Percentiles rank a stretch among this genome's conserved stretches.
Conservation (phyloP, 1,140 invertebrate genomes). For the Zaprionus tsacasi region DNA sequence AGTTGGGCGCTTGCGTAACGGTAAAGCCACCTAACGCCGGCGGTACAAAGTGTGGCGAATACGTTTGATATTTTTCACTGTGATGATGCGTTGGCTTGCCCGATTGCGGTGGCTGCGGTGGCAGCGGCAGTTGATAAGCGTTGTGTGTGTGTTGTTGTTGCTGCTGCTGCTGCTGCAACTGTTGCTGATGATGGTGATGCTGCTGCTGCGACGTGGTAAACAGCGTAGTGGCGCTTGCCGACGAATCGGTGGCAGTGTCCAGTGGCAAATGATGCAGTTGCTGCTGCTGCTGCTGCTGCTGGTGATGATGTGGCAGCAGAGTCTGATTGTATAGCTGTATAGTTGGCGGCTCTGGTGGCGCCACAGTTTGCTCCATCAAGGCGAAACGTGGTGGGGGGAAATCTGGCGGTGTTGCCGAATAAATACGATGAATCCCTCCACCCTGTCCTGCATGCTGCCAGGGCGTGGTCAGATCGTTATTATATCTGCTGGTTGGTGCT, state of each 20-base stretch:
- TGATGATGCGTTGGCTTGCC: conserved; percentile 31
- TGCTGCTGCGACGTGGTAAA: conserved; percentile 64
- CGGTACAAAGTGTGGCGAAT: conserved; percentile 65
- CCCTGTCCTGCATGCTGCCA: conserved; percentile 59
- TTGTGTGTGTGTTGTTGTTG: conserved; percentile 37
- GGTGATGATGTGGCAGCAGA: conserved; percentile 41
- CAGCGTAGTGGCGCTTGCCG: conserved; percentile 36
- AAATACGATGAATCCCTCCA: conserved; percentile 53
- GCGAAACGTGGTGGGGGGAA: conserved; percentile 72
- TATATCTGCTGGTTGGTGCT: conserved; percentile 29
- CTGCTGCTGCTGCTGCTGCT: conserved; percentile 33
- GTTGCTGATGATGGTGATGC: conserved; percentile 62
- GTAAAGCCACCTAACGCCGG: conserved; percentile 42
- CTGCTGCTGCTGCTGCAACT: conserved; percentile 53
- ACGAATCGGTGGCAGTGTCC: conserved; percentile 39
- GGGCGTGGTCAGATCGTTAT: conserved; percentile 53
- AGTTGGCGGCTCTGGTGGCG: conserved; percentile 68
- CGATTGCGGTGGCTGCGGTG: conserved; percentile 25
- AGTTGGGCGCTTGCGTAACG: conserved; percentile 28
- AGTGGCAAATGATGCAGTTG: conserved; percentile 22
- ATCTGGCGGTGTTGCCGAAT: conserved; percentile 75
- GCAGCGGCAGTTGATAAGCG: conserved; percentile 45
- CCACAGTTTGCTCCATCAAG: conserved; percentile 62
- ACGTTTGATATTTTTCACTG: conserved; percentile 67
- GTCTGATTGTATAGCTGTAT: conserved; percentile 73